Evolutionary conservation across 2,113 vertebrate species (phyloP).

Genomic region (Elachura formosa): DNA sequence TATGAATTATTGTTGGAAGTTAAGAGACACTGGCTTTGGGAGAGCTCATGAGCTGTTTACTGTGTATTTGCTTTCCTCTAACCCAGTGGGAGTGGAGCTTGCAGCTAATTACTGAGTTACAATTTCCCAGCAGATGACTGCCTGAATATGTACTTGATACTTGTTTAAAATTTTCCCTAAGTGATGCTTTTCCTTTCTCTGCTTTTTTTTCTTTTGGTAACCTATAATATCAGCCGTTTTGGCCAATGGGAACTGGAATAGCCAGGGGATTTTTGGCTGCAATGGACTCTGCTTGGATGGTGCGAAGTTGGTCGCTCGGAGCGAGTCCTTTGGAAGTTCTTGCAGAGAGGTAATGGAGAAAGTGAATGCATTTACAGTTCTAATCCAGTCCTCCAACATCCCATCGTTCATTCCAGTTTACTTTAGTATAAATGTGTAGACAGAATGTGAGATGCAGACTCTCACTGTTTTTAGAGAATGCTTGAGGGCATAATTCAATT

Average conservation of each 20-base stretch:
- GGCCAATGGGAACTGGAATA: conserved; percentile 98
- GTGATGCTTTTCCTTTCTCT: neutral
- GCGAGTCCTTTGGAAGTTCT: conserved; percentile 87
- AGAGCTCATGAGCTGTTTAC: neutral
- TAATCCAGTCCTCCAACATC: neutral
- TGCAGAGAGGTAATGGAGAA: conserved; percentile 87
- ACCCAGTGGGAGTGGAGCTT: neutral
- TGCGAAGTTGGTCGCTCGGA: conserved; percentile 92
- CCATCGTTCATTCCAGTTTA: neutral
- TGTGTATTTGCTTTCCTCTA: neutral
- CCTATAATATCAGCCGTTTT: conserved; percentile 82
- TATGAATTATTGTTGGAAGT: neutral
- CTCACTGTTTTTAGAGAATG: neutral
- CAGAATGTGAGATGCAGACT: neutral
- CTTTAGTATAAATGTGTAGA: neutral
- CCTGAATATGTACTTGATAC: neutral
- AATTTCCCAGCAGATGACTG: neutral
- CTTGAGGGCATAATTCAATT: neutral
- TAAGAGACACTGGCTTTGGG: neutral
- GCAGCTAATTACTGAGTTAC: neutral
- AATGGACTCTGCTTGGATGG: conserved; percentile 98
- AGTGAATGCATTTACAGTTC: neutral
- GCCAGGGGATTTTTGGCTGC: conserved; percentile 95
- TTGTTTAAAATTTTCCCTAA: neutral
- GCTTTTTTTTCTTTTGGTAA: neutral